phyloP scores from a whole-genome alignment of 2,113 vertebrate species.

The Oreochromis tanganicae region DNA sequence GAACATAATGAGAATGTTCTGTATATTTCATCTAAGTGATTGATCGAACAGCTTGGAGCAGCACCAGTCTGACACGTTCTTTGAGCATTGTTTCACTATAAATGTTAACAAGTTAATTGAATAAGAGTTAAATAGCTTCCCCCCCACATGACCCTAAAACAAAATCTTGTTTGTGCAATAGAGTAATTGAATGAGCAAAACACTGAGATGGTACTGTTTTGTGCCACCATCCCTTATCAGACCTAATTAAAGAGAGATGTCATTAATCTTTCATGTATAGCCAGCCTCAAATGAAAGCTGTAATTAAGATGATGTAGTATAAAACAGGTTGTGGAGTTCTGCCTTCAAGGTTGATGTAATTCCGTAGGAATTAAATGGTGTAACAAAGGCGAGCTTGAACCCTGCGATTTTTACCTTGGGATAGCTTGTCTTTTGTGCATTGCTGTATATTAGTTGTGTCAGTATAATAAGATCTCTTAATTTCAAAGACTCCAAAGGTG shows the following conservation, averaged over 20 bases:
- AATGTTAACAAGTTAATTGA: neutral
- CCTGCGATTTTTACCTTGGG: neutral
- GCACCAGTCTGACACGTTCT: neutral
- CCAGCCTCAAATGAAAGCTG: constrained; percentile 27
- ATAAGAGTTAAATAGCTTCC: neutral
- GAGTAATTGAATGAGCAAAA: neutral
- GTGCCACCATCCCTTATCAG: constrained; percentile 20
- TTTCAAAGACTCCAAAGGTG: neutral
- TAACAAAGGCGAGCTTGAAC: neutral
- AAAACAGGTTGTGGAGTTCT: constrained; percentile 3
- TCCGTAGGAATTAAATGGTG: constrained; percentile 1
- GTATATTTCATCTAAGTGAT: neutral
- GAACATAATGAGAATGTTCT: neutral
- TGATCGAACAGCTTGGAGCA: neutral
- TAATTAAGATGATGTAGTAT: constrained; percentile 38
- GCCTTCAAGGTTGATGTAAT: constrained; percentile 27
- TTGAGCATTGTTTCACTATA: neutral
- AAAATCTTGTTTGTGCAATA: neutral
- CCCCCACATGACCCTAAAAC: neutral
- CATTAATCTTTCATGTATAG: constrained; percentile 38
- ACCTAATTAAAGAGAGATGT: constrained; percentile 34
- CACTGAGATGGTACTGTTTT: neutral
- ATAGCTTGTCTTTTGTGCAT: neutral
- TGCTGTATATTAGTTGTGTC: neutral
- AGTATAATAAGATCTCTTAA: neutral